Evolutionary conservation across 2,888 invertebrate species (phyloP).

Genomic region (Trypoxylon attenuatum): DNA sequence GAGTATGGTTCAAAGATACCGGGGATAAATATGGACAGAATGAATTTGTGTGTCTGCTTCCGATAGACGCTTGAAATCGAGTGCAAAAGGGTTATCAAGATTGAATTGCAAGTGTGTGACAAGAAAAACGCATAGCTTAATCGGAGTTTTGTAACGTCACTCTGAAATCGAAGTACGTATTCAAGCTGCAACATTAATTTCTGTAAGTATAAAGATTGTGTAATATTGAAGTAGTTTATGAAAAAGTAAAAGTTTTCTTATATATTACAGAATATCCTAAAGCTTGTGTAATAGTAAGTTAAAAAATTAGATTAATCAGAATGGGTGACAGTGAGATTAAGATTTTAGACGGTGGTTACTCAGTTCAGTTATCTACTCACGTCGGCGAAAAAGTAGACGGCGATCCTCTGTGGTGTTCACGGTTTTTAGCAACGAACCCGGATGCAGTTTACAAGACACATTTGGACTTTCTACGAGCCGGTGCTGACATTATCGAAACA

Average conservation of each 20-base stretch:
- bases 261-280: neutral
- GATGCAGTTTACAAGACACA: slow-evolving; percentile 88
- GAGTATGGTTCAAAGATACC: too few species aligned
- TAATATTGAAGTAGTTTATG: neutral
- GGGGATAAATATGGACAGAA: too few species aligned
- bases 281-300: neutral
- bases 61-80: neutral
- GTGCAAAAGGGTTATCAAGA: slow-evolving; percentile 25
- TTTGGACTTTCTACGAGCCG: slow-evolving; percentile 88
- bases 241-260: neutral
- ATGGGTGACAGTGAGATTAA: slow-evolving; percentile 39
- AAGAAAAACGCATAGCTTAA: too few species aligned
- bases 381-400: slow-evolving; percentile 86
- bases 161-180: too few species aligned
- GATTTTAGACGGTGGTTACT: slow-evolving; percentile 86
- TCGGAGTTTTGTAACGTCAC: too few species aligned
- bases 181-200: too few species aligned
- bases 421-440: slow-evolving; percentile 86
- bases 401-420: slow-evolving; percentile 92
- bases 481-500: slow-evolving; percentile 85
- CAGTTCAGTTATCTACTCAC: slow-evolving; percentile 86
- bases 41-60: neutral
- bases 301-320: neutral
- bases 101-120: slow-evolving; percentile 12
- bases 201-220: neutral